Evolutionary conservation across 2,888 invertebrate genomes (phyloP).

Genomic region (Homarus gammarus): DNA sequence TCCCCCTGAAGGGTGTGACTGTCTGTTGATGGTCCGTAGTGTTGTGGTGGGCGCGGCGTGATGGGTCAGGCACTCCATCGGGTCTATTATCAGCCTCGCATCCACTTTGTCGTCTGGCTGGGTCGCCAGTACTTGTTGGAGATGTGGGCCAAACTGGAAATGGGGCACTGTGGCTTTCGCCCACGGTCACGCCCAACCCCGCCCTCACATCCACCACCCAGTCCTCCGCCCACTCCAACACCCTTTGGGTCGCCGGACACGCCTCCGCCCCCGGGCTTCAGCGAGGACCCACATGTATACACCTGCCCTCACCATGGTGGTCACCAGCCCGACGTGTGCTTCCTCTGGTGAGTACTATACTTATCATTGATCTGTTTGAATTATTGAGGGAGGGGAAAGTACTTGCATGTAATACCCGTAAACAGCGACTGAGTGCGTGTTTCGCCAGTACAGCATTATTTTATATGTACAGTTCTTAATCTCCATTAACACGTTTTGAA

Average conservation of each 20-base stretch:
- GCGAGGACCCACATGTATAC: slow-evolving; percentile 37
- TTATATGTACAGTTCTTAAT: too few relatives aligned
- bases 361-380: background rate
- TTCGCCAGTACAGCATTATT: too few relatives aligned
- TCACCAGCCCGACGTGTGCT: slow-evolving; percentile 37
- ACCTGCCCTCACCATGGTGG: slow-evolving; percentile 53
- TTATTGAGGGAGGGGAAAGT: too few relatives aligned
- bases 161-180: slow-evolving; percentile 9
- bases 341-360: slow-evolving; percentile 47
- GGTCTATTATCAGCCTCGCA: slow-evolving; percentile 40
- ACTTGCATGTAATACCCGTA: too few relatives aligned
- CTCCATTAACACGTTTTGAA: too few relatives aligned
- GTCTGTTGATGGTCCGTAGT: background rate
- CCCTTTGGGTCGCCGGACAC: background rate
- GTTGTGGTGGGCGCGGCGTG: background rate
- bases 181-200: slow-evolving; percentile 12
- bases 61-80: slow-evolving; percentile 60
- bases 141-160: slow-evolving; percentile 43
- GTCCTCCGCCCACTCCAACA: background rate
- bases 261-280: background rate
- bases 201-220: background rate
- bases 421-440: too few relatives aligned
- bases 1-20: too few relatives aligned
- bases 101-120: slow-evolving; percentile 56
- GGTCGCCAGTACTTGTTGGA: slow-evolving; percentile 54